A percentile compares a stretch with the other conserved stretches of the same genome.
These are phyloP conservation scores for Talpa occidentalis DNA, from an alignment of 2,113 vertebrate species.

Conservation along the genomic window DNA sequence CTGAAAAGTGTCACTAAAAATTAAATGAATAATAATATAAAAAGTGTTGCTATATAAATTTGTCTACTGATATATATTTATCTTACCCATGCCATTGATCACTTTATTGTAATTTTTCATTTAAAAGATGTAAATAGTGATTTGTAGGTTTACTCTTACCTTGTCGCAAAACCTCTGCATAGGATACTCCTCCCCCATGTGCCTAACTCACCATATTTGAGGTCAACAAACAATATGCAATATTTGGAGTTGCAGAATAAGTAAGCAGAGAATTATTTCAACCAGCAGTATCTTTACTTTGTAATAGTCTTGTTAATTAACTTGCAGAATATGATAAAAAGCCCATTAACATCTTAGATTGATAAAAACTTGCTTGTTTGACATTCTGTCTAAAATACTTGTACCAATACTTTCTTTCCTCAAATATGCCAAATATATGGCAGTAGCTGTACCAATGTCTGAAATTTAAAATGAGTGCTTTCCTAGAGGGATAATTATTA, in stretches of 20 bases:
- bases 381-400: conserved; percentile 3
- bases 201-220: background rate
- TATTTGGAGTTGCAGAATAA: background rate
- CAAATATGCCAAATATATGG: too few species aligned
- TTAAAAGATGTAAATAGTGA: background rate
- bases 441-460: background rate
- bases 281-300: background rate
- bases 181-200: background rate
- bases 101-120: background rate
- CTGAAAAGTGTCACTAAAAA: conserved; percentile 49
- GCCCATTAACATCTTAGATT: background rate
- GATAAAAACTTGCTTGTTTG: background rate
- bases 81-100: background rate
- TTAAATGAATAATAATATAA: background rate
- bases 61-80: background rate
- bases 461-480: background rate
- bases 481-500: background rate
- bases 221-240: background rate
- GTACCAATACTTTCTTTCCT: background rate
- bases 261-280: background rate
- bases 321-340: background rate
- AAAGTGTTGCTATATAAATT: background rate
- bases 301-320: background rate
- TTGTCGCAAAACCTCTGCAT: background rate
- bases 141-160: background rate